These are phyloP conservation scores for Asbolus verrucosus DNA, from an alignment of 1,140 invertebrate species.

Conservation along the genomic window DNA sequence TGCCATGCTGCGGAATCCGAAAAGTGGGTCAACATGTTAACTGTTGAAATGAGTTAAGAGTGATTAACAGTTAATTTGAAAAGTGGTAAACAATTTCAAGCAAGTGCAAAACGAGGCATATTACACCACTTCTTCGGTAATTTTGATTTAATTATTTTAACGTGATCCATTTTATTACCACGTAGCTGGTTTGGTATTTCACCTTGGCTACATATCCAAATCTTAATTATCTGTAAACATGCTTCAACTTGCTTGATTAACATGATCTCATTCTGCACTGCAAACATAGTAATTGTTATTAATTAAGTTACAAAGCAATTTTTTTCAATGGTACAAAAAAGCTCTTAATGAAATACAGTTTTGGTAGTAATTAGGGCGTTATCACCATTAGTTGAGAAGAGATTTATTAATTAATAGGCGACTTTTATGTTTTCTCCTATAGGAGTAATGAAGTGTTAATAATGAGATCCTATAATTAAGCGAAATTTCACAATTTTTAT, in stretches of 20 bases:
- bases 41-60: constrained; percentile 9
- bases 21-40: constrained; percentile 35
- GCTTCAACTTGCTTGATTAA: constrained; percentile 1
- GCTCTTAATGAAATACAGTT: no score
- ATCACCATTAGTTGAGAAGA: no score
- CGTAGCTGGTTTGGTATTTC: constrained; percentile 22
- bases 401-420: background rate
- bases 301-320: constrained; percentile 3
- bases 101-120: no score
- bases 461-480: no score
- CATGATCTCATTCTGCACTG: constrained; percentile 6
- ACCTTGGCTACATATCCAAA: constrained; percentile 33
- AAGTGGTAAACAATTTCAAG: background rate
- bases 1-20: background rate
- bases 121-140: no score
- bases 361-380: no score
- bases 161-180: background rate
- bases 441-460: background rate
- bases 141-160: constrained; percentile 14
- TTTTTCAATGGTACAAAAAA: background rate
- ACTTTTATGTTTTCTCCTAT: background rate
- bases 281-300: background rate
- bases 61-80: constrained; percentile 30
- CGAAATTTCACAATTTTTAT: background rate
- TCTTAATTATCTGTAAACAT: constrained; percentile 23